Conservation (phyloP, 2,888 invertebrate genomes). For the Ophioninae sp. region DNA sequence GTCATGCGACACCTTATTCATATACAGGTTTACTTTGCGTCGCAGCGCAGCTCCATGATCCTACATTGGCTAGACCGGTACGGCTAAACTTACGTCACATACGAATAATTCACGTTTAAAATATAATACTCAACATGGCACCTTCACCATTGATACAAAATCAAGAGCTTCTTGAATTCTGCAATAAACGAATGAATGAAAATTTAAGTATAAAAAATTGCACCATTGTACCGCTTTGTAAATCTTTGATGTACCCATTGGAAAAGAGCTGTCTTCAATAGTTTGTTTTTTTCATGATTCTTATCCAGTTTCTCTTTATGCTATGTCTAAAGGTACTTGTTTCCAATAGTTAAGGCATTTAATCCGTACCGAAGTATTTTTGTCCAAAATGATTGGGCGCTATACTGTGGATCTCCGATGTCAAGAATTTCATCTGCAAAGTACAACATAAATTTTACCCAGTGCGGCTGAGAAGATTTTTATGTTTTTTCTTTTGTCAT, state of each 20-base stretch:
- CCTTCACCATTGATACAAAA: slow-evolving; percentile 24
- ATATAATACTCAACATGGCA: slow-evolving; percentile 54
- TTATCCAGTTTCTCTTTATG: slow-evolving; percentile 40
- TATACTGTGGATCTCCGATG: slow-evolving; percentile 96
- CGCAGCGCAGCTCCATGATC: slow-evolving; percentile 18
- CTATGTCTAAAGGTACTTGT: slow-evolving; percentile 42
- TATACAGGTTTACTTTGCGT: slow-evolving; percentile 22
- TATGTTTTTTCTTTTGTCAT: neutral
- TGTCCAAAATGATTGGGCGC: slow-evolving; percentile 99
- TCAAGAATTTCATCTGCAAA: slow-evolving; percentile 93
- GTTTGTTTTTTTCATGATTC: slow-evolving; percentile 43
- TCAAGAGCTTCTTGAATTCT: slow-evolving; percentile 12
- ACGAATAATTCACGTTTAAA: slow-evolving; percentile 41
- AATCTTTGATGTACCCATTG: neutral
- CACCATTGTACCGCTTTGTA: slow-evolving; percentile 19
- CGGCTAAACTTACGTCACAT: slow-evolving; percentile 40
- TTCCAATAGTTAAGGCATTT: slow-evolving; percentile 66
- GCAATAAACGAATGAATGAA: neutral
- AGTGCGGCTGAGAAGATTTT: neutral
- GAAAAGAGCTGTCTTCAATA: slow-evolving; percentile 40
- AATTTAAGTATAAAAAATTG: slow-evolving; percentile 14
- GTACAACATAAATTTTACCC: slow-evolving; percentile 24
- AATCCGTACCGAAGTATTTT: slow-evolving; percentile 99
- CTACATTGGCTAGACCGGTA: slow-evolving; percentile 13
- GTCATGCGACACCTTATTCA: neutral